Percentiles rank a stretch among this genome's conserved stretches.
Evolutionary conservation across 2,113 vertebrate species (phyloP).

Genomic region (Campylomormyrus numenius): DNA sequence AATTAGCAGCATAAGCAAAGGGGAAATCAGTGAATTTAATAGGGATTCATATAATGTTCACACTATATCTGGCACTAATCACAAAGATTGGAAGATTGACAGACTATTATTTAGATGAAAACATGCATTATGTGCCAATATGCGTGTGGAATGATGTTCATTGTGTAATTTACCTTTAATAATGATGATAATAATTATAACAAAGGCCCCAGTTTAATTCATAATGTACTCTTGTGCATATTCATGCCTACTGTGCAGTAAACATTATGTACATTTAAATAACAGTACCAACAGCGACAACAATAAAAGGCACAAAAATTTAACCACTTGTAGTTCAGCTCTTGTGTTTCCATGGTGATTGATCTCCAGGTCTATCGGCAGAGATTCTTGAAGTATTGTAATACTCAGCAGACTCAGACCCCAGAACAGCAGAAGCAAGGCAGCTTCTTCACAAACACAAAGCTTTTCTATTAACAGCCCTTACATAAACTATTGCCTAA

Average conservation of each 20-base stretch:
- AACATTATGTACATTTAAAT: not conserved
- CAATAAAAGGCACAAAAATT: not conserved
- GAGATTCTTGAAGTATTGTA: not conserved
- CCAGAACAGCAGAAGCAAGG: not conserved
- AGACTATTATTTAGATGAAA: not conserved
- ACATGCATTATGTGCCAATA: not conserved
- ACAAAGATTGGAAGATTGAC: not conserved
- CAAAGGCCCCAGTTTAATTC: not conserved
- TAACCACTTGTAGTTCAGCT: not conserved
- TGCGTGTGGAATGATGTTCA: not conserved
- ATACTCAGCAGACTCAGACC: not conserved
- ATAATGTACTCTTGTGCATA: not conserved
- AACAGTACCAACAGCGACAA: not conserved
- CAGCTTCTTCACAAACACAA: not conserved
- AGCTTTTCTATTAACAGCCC: not conserved
- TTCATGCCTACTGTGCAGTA: not conserved
- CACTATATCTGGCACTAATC: not conserved
- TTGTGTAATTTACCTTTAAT: not conserved
- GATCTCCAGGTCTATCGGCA: not conserved
- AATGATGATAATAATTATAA: not conserved
- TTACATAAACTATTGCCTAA: not conserved
- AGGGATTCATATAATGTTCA: not conserved
- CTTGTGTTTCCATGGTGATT: not conserved
- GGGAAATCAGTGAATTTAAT: not conserved
- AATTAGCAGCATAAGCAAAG: not conserved